These are phyloP conservation scores for Dryomyza anilis DNA, from an alignment of 2,888 invertebrate species.

Conservation along the genomic window DNA sequence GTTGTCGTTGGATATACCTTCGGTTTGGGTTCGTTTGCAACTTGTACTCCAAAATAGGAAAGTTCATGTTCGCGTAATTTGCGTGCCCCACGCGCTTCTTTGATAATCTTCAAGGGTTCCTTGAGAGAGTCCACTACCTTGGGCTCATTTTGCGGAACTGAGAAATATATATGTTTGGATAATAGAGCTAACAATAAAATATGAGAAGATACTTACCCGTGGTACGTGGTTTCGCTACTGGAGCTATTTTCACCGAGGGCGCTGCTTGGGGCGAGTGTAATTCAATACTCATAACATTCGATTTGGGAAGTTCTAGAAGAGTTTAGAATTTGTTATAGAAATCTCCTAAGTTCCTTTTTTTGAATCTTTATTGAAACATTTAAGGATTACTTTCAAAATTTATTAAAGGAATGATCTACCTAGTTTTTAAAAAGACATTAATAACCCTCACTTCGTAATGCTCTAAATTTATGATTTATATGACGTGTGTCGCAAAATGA, in stretches of 20 bases:
- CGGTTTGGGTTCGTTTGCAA: constrained; percentile 27
- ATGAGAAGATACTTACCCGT: constrained; percentile 38
- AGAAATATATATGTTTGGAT: too few relatives aligned
- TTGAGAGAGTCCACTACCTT: constrained; percentile 25
- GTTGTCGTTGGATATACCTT: constrained; percentile 13
- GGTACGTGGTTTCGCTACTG: constrained; percentile 55
- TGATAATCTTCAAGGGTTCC: constrained; percentile 54
- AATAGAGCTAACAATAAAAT: too few relatives aligned
- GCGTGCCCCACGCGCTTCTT: constrained; percentile 61
- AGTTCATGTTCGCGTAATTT: constrained; percentile 67
- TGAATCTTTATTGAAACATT: too few relatives aligned
- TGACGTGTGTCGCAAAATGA: not conserved
- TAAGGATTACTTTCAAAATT: too few relatives aligned
- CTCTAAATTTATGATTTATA: not conserved
- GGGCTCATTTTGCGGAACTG: not conserved
- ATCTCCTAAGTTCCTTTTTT: too few relatives aligned
- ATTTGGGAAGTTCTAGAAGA: constrained; percentile 55
- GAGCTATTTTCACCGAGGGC: constrained; percentile 33
- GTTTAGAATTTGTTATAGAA: too few relatives aligned
- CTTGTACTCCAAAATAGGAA: constrained; percentile 65
- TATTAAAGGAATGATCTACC: constrained; percentile 29
- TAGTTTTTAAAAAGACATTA: not conserved
- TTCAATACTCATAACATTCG: constrained; percentile 60
- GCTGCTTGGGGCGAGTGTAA: constrained; percentile 51
- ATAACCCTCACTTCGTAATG: not conserved